A percentile compares a stretch with the other conserved stretches of the same genome.
phyloP scores from a whole-genome alignment of 2,797 vertebrate genomes.

The Telmatherina bonti region DNA sequence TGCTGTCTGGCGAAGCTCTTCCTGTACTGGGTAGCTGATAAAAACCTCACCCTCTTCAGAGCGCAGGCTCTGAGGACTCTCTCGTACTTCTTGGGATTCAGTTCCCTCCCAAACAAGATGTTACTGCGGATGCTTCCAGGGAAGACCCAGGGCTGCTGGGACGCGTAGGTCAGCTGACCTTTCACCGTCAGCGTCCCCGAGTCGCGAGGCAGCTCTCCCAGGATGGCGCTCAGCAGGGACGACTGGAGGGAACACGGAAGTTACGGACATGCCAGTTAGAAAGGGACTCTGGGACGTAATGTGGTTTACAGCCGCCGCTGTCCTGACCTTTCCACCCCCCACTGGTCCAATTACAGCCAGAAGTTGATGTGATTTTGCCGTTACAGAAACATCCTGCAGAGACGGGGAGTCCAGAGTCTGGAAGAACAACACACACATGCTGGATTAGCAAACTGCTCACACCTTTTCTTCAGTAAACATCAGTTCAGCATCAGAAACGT shows the following conservation, averaged over 20 bases:
- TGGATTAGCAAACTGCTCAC: background rate
- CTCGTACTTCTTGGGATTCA: constrained; percentile 88
- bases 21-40: too few species aligned
- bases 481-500: constrained; percentile 31
- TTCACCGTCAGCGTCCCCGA: constrained; percentile 82
- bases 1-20: too few species aligned
- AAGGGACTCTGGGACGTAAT: too few species aligned
- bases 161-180: constrained; percentile 89
- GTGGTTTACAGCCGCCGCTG: background rate
- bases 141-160: constrained; percentile 96
- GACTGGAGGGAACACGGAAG: constrained; percentile 80
- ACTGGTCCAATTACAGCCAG: constrained; percentile 93
- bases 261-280: background rate
- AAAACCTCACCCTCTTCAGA: constrained; percentile 87
- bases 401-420: constrained; percentile 87
- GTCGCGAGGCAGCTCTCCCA: constrained; percentile 87
- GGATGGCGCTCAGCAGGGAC: constrained; percentile 89
- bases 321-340: constrained; percentile 88
- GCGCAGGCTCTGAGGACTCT: constrained; percentile 91
- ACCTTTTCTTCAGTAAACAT: background rate
- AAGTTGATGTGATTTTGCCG: constrained; percentile 84
- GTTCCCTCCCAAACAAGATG: constrained; percentile 92
- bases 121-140: constrained; percentile 94
- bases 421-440: background rate
- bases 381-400: constrained; percentile 86